Evolutionary conservation across 2,888 invertebrate species (phyloP), one percentile per base, ranked within the genome.

Genomic region (Gerris lacustris): DNA sequence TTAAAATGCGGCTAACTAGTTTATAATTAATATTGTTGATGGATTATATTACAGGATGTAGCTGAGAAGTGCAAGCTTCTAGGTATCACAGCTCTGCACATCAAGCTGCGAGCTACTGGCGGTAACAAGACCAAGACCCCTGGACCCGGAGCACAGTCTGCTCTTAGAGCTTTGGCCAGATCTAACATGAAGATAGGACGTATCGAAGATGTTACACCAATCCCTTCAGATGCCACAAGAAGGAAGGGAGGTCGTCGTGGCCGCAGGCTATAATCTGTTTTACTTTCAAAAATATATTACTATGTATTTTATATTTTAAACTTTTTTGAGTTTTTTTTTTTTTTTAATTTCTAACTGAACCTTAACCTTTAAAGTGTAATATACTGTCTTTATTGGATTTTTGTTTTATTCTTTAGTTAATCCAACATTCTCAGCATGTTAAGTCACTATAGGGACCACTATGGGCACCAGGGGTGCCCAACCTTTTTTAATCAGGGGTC

Each of bases 191-290:
- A 98, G 83, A 99, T 99, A 82, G 99, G 99, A 69, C 91, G 99
- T 79, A 99, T 99, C 81, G 97, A 94, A 84, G 99, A 99, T 86
- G 99, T 99, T 9, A 99, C 99, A 9, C 99, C 99, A 43, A 98
- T 99, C 82, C 99, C 99, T 79, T 96, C 97, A 71, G 99, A 99
- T 84, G 92, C 95, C 74, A 99, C 98, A 70, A 91, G 99, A 81
- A 95, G 98, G 88, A 99, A 99, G 93, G 98, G 98, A 81, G 99
- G 99, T 84, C 90, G 99, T 80, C 92, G 99, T 85, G 99, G 99
- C 85, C 92, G 99, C 83, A 91, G 99, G 86, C 88, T 99, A 88
- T 99, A 96, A 67, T 64, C 67, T 64, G 62, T 70, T 66, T 72
- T 67, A 18, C n/a, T 17, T 67, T 55, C 9, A 9, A 55, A 55